A percentile compares a stretch with the other conserved stretches of the same genome.
Conservation (phyloP, 2,888 invertebrate genomes). For the Parthenolecanium corni region DNA sequence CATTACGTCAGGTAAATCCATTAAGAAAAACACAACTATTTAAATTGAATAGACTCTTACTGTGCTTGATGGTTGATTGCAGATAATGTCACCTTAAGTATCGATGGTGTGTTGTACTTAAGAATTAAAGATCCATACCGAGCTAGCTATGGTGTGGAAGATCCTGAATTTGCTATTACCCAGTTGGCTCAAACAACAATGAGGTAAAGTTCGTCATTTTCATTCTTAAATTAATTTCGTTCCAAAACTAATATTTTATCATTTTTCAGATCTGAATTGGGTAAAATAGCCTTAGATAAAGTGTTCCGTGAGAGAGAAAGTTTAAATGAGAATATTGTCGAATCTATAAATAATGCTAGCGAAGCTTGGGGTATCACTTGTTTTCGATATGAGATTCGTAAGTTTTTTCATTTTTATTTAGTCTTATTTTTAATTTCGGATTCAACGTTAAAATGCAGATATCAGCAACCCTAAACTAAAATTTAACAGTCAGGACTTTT, state of each 20-base stretch:
- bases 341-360: slow-evolving; percentile 93
- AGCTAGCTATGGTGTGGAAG: slow-evolving; percentile 95
- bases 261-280: slow-evolving; percentile 65
- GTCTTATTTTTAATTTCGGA: neutral
- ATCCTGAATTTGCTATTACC: slow-evolving; percentile 97
- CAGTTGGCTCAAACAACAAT: slow-evolving; percentile 99
- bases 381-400: slow-evolving; percentile 84
- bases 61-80: slow-evolving; percentile 33
- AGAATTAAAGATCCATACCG: slow-evolving; percentile 86
- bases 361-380: slow-evolving; percentile 97
- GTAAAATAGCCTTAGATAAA: slow-evolving; percentile 92
- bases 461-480: too few species aligned
- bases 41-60: neutral
- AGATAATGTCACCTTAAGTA: slow-evolving; percentile 92
- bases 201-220: slow-evolving; percentile 45
- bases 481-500: too few species aligned
- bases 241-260: neutral
- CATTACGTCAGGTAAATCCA: slow-evolving; percentile 61
- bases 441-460: too few species aligned
- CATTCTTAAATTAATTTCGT: neutral
- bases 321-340: slow-evolving; percentile 87
- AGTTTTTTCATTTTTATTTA: slow-evolving; percentile 38
- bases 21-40: neutral
- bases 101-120: slow-evolving; percentile 94
- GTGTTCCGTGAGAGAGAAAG: slow-evolving; percentile 94